Percentiles rank a stretch among this genome's conserved stretches.
phyloP scores from a whole-genome alignment of 2,888 invertebrate genomes.

The Acrobasis consociella region DNA sequence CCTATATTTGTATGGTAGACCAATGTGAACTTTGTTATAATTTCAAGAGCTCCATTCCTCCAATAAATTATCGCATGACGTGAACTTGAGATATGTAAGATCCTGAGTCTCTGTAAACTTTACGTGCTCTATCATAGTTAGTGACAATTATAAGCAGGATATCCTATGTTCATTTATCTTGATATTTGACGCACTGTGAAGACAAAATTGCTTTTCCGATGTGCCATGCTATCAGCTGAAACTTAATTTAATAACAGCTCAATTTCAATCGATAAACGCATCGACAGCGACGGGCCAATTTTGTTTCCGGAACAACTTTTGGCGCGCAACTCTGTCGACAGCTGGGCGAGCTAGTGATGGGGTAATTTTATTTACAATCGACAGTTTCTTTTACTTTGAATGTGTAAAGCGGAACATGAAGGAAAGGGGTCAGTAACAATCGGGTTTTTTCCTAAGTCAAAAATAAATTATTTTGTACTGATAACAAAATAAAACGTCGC shows the following conservation, averaged over 20 bases:
- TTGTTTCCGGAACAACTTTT: constrained; percentile 21
- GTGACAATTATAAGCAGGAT: neutral
- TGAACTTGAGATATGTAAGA: constrained; percentile 5
- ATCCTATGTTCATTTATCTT: neutral
- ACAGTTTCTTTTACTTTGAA: neutral
- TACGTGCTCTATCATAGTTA: neutral
- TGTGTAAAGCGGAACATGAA: no score
- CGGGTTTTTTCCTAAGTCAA: no score
- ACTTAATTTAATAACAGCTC: constrained; percentile 7
- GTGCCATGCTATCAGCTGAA: neutral
- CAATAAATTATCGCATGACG: constrained; percentile 1
- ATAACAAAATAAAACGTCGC: no score
- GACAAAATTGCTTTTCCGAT: no score
- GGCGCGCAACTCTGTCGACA: constrained; percentile 18
- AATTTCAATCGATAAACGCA: constrained; percentile 10
- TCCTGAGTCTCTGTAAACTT: neutral
- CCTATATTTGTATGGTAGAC: no score
- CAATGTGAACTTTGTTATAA: neutral
- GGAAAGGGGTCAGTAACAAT: no score
- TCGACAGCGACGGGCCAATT: constrained; percentile 19
- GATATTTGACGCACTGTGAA: no score
- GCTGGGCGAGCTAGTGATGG: constrained; percentile 9
- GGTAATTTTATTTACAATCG: neutral
- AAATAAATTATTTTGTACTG: no score
- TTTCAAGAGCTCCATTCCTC: neutral